A percentile compares a stretch with the other conserved stretches of the same genome.
Evolutionary conservation across 2,113 vertebrate species (phyloP).

Genomic region (Hipposideros armiger): DNA sequence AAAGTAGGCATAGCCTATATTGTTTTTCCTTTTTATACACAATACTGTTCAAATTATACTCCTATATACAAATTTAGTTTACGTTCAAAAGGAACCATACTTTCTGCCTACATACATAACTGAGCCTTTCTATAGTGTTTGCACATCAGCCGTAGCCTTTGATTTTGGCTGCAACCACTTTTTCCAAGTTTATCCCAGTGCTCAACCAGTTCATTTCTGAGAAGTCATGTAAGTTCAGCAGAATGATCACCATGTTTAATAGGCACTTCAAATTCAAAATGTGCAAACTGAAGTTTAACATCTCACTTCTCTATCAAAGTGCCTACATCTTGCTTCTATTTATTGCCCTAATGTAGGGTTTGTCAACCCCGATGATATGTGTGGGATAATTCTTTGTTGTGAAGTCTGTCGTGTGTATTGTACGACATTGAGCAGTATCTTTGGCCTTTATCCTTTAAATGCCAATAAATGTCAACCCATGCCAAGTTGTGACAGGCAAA

Average conservation of each 20-base stretch:
- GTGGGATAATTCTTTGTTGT: not conserved
- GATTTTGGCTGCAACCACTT: not conserved
- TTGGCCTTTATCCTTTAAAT: not conserved
- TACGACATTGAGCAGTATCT: not conserved
- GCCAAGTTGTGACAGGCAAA: not conserved
- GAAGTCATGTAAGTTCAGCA: not conserved
- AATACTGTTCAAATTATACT: not conserved
- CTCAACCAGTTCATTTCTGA: not conserved
- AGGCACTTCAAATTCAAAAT: not conserved
- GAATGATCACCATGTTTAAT: not conserved
- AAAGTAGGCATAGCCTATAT: not conserved
- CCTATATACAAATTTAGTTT: not conserved
- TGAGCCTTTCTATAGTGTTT: not conserved
- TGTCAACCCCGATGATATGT: not conserved
- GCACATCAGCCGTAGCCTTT: not conserved
- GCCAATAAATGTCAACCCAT: not conserved
- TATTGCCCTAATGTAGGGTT: not conserved
- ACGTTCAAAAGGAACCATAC: not conserved
- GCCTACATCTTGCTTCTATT: not conserved
- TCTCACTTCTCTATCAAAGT: not conserved
- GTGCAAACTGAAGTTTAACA: not conserved
- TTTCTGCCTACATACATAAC: not conserved
- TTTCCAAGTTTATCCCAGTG: not conserved
- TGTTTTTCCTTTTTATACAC: not conserved
- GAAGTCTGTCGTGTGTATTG: not conserved